Conservation (phyloP, 2,888 invertebrate species). For the Philaethria dido region DNA sequence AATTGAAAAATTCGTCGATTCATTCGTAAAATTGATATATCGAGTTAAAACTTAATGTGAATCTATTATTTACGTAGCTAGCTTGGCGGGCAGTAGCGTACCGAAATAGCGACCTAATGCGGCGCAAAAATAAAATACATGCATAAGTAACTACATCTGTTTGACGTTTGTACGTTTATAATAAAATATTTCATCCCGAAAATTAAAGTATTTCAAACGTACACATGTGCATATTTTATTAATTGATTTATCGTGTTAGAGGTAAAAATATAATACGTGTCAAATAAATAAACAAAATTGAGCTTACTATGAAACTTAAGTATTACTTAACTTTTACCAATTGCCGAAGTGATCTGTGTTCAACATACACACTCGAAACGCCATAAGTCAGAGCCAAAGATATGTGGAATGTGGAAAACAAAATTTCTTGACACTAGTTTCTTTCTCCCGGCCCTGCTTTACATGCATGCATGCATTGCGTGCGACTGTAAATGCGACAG, state of each 20-base stretch:
- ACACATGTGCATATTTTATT: not conserved
- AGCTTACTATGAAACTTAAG: too few species aligned
- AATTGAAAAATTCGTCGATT: conserved; percentile 1
- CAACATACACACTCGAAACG: too few species aligned
- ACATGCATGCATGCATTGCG: too few species aligned
- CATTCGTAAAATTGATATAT: conserved; percentile 15
- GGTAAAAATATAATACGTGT: too few species aligned
- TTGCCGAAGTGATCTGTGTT: too few species aligned
- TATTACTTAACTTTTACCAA: too few species aligned
- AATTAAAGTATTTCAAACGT: not conserved
- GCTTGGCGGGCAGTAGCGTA: conserved; percentile 15
- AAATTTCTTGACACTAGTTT: too few species aligned
- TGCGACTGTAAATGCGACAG: too few species aligned
- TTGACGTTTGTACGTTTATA: conserved; percentile 8
- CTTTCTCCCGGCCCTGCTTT: too few species aligned
- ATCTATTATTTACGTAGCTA: conserved; percentile 22
- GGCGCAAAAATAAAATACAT: conserved; percentile 14
- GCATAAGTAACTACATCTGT: conserved; percentile 11
- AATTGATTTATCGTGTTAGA: not conserved
- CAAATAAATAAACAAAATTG: too few species aligned
- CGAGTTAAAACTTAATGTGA: conserved; percentile 13
- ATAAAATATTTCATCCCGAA: conserved; percentile 9
- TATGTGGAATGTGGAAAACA: too few species aligned
- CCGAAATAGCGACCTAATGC: conserved; percentile 20
- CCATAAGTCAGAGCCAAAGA: too few species aligned